Evolutionary conservation across 2,113 vertebrate genomes (phyloP), one percentile per base, ranked within the genome.

Genomic region (Ceratotherium simum): DNA sequence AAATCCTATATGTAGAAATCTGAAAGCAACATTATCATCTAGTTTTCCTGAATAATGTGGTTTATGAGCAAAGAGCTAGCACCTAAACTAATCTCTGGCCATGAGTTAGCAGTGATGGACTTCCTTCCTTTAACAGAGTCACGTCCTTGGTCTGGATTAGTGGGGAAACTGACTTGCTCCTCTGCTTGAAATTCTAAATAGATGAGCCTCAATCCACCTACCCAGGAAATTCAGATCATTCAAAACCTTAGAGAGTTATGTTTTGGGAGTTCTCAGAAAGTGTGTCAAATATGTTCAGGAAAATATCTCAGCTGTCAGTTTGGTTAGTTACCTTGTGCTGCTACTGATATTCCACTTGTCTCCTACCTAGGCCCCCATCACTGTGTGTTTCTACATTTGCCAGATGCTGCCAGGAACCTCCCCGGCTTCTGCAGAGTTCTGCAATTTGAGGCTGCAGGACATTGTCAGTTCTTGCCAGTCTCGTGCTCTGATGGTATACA

Each of bases 121-220:
- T 76, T 73, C 78, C 16, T 93, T 72, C 21, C 42, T 60, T 56
- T 36, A 88, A 87, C 13, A 90, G 31, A 18, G 13, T 14, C 27
- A 78, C 58, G 27, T 39, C 21, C 36, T 96, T 83, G 58, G 75
- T 90, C 65, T 84, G 33, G 75, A 84, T 80, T 84, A 84, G 31
- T 88, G 46, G 29, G 42, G 29, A 72, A 70, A 86, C 12, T 56
- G 36, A 76, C 27, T 76, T 2, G 33, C 4, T 82, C 1, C 6
- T 65, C 16, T n/a, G 90, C 27, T 75, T 96, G 76, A 95, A 95
- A 92, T 48, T 78, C 96, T 92, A 90, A 92, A 80, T 56, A 69
- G 31, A 17, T 93, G 3, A 25, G 16, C 27, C 64, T 96, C 25
- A 80, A 54, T 86, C 36, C 92, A 58, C 21, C 67, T 92, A 36